Conservation (phyloP, 2,888 invertebrate species). For the Platycnemis pennipes region DNA sequence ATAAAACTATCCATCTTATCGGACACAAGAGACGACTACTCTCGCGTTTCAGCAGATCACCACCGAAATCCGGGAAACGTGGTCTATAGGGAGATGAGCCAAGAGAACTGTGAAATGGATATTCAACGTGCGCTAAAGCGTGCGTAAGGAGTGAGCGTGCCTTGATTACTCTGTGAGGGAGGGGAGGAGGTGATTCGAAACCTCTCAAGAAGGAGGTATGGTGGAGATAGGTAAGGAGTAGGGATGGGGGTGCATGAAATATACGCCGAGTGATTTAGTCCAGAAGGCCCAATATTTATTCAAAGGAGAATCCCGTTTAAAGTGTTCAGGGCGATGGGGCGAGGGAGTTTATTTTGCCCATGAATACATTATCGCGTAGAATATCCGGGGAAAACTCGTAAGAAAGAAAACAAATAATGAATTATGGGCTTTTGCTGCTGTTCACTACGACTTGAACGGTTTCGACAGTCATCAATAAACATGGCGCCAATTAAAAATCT, state of each 20-base stretch:
- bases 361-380: constrained; percentile 17
- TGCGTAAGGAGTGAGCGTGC: too few species aligned
- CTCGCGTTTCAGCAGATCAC: constrained; percentile 2
- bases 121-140: too few species aligned
- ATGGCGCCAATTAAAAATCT: constrained; percentile 54
- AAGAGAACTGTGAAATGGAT: too few species aligned
- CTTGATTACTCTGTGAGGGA: neutral
- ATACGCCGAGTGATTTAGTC: constrained; percentile 35
- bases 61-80: neutral
- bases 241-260: constrained; percentile 23
- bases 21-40: neutral
- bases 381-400: neutral
- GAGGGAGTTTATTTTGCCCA: constrained; percentile 46
- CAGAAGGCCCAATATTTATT: constrained; percentile 61
- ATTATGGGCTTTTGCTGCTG: constrained; percentile 23
- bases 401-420: constrained; percentile 22
- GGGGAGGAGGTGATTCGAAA: neutral
- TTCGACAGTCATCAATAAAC: constrained; percentile 58
- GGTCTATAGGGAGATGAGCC: neutral
- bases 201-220: constrained; percentile 7
- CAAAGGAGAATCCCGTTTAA: constrained; percentile 60
- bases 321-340: neutral
- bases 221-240: neutral
- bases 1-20: neutral
- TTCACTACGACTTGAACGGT: constrained; percentile 18